Evolutionary conservation across 2,797 vertebrate species (phyloP).

Genomic region (Lithobates sylvaticus): DNA sequence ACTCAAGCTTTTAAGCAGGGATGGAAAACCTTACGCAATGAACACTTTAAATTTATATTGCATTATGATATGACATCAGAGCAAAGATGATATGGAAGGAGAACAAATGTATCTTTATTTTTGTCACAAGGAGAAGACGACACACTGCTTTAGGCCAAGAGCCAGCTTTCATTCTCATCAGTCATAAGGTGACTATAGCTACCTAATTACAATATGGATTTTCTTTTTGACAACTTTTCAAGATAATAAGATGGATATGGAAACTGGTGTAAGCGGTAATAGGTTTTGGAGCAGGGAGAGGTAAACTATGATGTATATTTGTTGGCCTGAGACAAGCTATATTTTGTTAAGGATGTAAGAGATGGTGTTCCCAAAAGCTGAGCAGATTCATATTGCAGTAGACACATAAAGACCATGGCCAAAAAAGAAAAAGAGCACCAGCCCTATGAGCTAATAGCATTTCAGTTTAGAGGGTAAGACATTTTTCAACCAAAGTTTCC

Average conservation of each 20-base stretch:
- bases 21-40: slow-evolving; percentile 12
- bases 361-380: no score
- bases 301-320: slow-evolving; percentile 12
- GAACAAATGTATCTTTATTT: slow-evolving; percentile 32
- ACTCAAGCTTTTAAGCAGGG: not conserved
- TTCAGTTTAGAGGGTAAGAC: no score
- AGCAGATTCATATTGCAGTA: no score
- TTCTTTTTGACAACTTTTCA: slow-evolving; percentile 45
- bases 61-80: slow-evolving; percentile 28
- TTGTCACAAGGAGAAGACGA: slow-evolving; percentile 15
- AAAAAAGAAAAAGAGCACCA: no score
- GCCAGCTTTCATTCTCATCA: slow-evolving; percentile 40
- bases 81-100: slow-evolving; percentile 3
- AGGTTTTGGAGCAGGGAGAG: not conserved
- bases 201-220: slow-evolving; percentile 46
- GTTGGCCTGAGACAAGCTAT: not conserved
- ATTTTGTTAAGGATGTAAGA: no score
- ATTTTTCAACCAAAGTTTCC: no score
- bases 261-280: slow-evolving; percentile 21
- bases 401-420: no score
- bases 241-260: slow-evolving; percentile 42
- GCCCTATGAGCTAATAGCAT: no score
- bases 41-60: slow-evolving; percentile 3
- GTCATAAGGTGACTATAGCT: slow-evolving; percentile 14
- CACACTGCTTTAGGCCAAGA: slow-evolving; percentile 39